Conservation (phyloP, 2,113 vertebrate genomes). For the Sinocyclocheilus maitianheensis region DNA sequence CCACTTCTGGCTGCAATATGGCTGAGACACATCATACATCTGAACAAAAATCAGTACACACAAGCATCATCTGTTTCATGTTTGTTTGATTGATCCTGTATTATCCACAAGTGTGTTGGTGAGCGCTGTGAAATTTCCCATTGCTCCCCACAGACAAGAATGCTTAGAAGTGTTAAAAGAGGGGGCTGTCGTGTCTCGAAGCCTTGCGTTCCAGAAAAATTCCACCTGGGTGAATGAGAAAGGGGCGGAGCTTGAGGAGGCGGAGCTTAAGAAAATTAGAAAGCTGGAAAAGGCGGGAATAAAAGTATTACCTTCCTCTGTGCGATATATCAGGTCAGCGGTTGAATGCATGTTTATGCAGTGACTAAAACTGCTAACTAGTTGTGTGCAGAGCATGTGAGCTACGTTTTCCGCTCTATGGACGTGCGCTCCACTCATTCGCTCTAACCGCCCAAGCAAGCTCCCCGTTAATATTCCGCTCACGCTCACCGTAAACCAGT, state of each 20-base stretch:
- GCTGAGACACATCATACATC: not conserved
- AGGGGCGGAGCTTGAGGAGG: constrained; percentile 57
- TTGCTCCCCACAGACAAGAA: constrained; percentile 43
- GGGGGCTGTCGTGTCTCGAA: constrained; percentile 20
- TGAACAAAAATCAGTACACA: not conserved
- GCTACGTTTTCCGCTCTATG: no score
- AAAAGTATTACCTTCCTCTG: constrained; percentile 85
- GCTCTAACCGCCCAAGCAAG: no score
- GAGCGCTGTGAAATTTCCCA: not conserved
- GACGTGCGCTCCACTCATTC: no score
- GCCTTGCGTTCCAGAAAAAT: constrained; percentile 60
- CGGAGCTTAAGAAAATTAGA: constrained; percentile 79
- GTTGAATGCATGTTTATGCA: constrained; percentile 16
- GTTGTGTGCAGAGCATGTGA: not conserved
- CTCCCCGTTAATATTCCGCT: no score
- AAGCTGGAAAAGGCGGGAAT: constrained; percentile 88
- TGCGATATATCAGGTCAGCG: constrained; percentile 90
- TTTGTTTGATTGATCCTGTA: constrained; percentile 15
- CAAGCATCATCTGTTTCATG: not conserved
- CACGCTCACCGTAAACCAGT: no score
- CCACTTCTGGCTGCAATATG: not conserved
- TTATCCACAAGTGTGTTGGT: constrained; percentile 22
- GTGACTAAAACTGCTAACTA: constrained; percentile 17
- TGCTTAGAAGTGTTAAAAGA: constrained; percentile 32
- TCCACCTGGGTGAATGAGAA: constrained; percentile 61